These are phyloP conservation scores for Hoplostethus mediterraneus DNA, from an alignment of 2,797 vertebrate genomes.

Conservation along the genomic window DNA sequence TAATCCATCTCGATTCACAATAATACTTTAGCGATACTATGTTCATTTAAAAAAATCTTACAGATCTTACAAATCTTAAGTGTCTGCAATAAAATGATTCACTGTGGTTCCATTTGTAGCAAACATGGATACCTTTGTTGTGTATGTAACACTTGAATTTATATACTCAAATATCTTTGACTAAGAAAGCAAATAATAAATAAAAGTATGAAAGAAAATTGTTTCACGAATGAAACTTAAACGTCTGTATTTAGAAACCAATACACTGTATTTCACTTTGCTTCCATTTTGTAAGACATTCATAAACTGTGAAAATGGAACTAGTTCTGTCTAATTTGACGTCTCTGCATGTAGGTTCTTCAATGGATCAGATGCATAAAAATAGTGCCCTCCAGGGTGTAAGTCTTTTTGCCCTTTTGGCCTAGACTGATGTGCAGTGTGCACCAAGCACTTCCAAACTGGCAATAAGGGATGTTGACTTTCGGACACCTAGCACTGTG, in stretches of 20 bases:
- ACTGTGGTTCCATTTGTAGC: slow-evolving; percentile 24
- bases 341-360: not conserved
- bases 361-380: not conserved
- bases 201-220: not conserved
- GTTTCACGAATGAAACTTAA: no score
- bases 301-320: slow-evolving; percentile 56
- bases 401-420: not conserved
- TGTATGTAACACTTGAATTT: not conserved
- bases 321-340: slow-evolving; percentile 17
- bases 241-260: not conserved
- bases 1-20: not conserved
- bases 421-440: no score
- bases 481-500: not conserved
- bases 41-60: not conserved
- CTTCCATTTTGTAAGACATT: not conserved
- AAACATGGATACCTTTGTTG: not conserved
- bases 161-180: not conserved
- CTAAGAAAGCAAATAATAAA: not conserved
- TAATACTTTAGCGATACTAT: no score
- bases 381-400: not conserved
- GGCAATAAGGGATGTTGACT: not conserved
- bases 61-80: not conserved
- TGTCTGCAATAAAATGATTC: slow-evolving; percentile 66
- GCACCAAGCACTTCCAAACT: no score
- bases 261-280: not conserved